Base-by-base conservation (phyloP, 2,113 vertebrate species). In the Numida meleagris region DNA sequence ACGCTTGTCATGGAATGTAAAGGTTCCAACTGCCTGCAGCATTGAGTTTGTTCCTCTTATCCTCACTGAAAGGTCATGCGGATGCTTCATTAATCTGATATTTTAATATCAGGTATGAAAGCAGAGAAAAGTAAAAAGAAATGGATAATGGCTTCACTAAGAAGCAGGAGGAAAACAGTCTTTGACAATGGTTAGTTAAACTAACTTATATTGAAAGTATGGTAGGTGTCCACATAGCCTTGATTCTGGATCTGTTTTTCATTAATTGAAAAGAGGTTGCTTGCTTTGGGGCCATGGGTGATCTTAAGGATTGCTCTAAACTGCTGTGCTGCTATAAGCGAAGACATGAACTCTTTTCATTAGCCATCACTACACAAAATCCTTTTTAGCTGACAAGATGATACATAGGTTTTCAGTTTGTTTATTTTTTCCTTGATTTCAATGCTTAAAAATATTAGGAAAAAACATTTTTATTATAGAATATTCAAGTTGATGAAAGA, bases 211-310 rank as follows among this genome's bases (percentile, higher is more conserved):
- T 4, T 50, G 9, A 46, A 63, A 9, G 70, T 68, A 8, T 33
- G 45, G 6, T 43, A 4, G 8, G 36, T 82, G 12, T 10, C 3
- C 10, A 3, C 20, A 15, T 33, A 71, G 23, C n/a, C 16, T 62
- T 77, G 42, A 38, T 82, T 88, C 33, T 93, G 63, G 7, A 50
- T 57, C 59, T 50, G 7, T 31, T 85, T 81, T 16, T 91, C 57
- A 19, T 63, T 9, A 71, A 83, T 14, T 57, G 46, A 76, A 19
- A 58, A 67, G 5, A 38, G 8, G 1, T 82, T 7, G 13, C 27
- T 76, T 76, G 12, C 9, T 65, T 57, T 61, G 27, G 46, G 38
- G 42, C 20, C 7, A 1, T n/a, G 33, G 3, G 14, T 19, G 33
- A 27, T 57, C 40, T 10, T 31, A 46, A 58, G 27, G 78, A 40